phyloP scores from a whole-genome alignment of 2,797 vertebrate genomes.

The Parauchenoglanis ngamensis region DNA sequence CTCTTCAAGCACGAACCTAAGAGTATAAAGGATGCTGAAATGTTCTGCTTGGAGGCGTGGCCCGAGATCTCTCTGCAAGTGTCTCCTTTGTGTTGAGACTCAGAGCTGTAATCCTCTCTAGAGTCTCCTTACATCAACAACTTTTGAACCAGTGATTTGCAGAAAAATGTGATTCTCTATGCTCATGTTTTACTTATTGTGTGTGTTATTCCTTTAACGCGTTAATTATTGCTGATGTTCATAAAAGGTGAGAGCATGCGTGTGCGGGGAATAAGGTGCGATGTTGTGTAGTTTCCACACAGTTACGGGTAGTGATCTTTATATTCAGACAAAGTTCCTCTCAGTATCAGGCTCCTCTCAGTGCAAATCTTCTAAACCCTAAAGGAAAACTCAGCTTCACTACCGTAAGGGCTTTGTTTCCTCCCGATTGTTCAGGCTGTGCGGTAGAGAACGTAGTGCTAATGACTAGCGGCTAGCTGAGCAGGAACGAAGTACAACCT shows the following conservation, averaged over 20 bases:
- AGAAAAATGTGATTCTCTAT: background rate
- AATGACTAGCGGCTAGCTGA: constrained; percentile 15
- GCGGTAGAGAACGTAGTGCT: background rate
- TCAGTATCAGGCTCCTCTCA: background rate
- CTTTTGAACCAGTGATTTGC: background rate
- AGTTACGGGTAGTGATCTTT: background rate
- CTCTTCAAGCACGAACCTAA: background rate
- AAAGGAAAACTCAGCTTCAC: background rate
- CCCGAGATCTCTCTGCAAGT: background rate
- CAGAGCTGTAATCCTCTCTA: background rate
- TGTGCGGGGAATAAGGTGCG: background rate
- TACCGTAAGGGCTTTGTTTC: background rate
- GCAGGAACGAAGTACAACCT: constrained; percentile 20
- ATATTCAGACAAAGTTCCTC: background rate
- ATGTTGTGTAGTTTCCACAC: background rate
- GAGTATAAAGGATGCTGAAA: background rate
- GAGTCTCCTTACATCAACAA: background rate
- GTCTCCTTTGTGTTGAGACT: background rate
- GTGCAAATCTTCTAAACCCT: background rate
- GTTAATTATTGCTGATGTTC: background rate
- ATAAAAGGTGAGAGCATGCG: background rate
- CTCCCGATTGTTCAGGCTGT: background rate
- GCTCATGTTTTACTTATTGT: background rate
- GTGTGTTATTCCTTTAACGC: background rate
- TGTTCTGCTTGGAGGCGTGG: background rate